Evolutionary conservation across 37 sponge, comb jelly and placozoan genomes (phyloP).

Genomic region (Dysidea cf. avara): DNA sequence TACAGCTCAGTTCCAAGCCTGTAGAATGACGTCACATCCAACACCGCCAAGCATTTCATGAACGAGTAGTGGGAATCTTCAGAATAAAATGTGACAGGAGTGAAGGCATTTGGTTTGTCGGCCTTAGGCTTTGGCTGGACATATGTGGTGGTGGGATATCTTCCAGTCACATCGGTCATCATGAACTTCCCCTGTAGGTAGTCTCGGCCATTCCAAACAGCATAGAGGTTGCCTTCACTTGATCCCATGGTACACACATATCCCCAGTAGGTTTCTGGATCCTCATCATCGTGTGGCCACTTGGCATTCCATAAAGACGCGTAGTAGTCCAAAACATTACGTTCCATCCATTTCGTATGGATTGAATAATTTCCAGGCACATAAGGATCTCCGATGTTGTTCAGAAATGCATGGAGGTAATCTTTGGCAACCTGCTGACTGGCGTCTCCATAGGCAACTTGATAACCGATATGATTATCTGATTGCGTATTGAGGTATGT

Average conservation of each 20-base stretch:
- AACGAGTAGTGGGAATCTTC: slow-evolving; percentile 25
- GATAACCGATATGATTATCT: slow-evolving; percentile 6
- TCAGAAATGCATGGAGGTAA: background rate
- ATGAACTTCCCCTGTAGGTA: slow-evolving; percentile 11
- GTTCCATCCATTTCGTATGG: slow-evolving; percentile 32
- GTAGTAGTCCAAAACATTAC: slow-evolving; percentile 36
- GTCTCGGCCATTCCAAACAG: slow-evolving; percentile 20
- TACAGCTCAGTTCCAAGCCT: background rate
- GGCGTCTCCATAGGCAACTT: background rate
- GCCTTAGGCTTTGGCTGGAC: background rate
- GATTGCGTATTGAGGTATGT: background rate
- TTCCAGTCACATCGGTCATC: too few species aligned
- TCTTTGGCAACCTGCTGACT: background rate
- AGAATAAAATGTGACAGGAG: slow-evolving; percentile 17
- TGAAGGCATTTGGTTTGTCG: background rate
- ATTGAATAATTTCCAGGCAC: background rate
- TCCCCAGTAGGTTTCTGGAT: slow-evolving; percentile 38
- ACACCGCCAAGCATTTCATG: background rate
- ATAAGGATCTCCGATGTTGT: slow-evolving; percentile 37
- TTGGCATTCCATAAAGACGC: slow-evolving; percentile 27
- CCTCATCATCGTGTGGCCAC: slow-evolving; percentile 33
- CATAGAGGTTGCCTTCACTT: slow-evolving; percentile 25
- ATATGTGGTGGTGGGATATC: background rate
- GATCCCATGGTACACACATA: slow-evolving; percentile 40
- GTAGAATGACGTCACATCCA: slow-evolving; percentile 16